Evolutionary conservation across 1,140 invertebrate species (phyloP).

Genomic region (Octopus bimaculoides): DNA sequence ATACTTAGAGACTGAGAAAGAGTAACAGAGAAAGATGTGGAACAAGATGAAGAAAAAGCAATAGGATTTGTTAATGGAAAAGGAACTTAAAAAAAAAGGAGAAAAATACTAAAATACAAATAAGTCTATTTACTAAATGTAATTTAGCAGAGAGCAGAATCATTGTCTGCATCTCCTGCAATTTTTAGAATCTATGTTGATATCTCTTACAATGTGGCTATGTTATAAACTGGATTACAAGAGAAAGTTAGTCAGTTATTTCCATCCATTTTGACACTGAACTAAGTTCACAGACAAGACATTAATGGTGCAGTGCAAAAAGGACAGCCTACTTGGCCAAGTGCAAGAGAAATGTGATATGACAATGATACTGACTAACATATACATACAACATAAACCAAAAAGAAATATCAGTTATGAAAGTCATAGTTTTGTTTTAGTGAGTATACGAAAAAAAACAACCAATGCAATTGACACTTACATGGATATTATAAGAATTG

Average conservation of each 20-base stretch:
- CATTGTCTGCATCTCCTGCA: neutral
- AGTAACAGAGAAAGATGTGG: too few species aligned
- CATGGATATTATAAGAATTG: neutral
- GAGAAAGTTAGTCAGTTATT: neutral
- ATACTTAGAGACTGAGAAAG: too few species aligned
- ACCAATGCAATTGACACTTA: neutral
- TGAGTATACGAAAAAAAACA: neutral
- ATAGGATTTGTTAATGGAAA: too few species aligned
- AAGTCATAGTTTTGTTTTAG: neutral
- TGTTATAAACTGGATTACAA: neutral
- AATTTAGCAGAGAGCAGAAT: neutral
- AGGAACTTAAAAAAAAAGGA: too few species aligned
- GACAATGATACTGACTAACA: neutral
- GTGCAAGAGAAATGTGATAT: constrained; percentile 1
- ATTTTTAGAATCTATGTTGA: neutral
- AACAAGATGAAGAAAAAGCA: too few species aligned
- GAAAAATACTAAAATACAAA: neutral
- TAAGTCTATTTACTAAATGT: neutral
- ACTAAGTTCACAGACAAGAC: neutral
- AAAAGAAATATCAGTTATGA: neutral
- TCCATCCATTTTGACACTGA: neutral
- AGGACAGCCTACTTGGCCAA: neutral
- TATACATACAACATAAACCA: neutral
- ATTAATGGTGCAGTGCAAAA: constrained; percentile 1
- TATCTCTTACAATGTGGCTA: too few species aligned